Percentiles rank a stretch among this genome's conserved stretches.
phyloP scores from a whole-genome alignment of 1,140 invertebrate species.

The Lordiphosa mommai region DNA sequence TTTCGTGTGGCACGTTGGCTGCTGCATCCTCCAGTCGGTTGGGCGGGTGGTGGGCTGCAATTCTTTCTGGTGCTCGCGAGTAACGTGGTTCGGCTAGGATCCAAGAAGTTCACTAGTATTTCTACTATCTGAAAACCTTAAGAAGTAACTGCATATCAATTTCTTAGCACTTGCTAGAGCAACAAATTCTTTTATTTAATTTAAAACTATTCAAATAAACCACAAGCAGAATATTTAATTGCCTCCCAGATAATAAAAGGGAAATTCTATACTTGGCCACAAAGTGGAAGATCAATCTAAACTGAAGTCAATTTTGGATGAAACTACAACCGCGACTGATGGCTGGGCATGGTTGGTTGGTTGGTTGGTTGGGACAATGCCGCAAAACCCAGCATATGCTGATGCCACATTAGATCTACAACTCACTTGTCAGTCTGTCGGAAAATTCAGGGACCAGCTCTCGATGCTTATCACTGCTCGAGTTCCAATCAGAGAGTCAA shows the following conservation, averaged over 20 bases:
- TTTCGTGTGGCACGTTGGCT: no score
- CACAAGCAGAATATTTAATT: conserved; percentile 12
- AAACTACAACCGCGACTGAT: conserved; percentile 58
- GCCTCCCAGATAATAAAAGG: neutral
- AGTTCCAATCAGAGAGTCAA: conserved; percentile 78
- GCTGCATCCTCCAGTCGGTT: no score
- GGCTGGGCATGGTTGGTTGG: conserved; percentile 25
- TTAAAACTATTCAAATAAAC: conserved; percentile 2
- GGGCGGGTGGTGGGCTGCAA: no score
- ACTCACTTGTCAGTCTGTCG: conserved; percentile 69
- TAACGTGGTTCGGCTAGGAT: no score
- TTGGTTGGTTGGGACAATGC: neutral
- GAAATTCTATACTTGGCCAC: neutral
- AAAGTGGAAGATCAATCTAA: conserved; percentile 55
- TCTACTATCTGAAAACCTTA: no score
- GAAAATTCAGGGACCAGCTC: conserved; percentile 7
- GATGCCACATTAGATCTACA: conserved; percentile 79
- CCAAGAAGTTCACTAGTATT: no score
- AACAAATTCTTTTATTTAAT: no score
- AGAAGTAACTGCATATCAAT: no score
- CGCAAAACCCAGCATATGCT: conserved; percentile 73
- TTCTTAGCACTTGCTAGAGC: no score
- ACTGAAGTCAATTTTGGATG: conserved; percentile 56
- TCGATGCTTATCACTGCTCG: conserved; percentile 48
- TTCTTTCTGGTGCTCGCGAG: no score